phyloP scores from a whole-genome alignment of 2,888 invertebrate genomes.

The Cataglyphis rosenhaueri region DNA sequence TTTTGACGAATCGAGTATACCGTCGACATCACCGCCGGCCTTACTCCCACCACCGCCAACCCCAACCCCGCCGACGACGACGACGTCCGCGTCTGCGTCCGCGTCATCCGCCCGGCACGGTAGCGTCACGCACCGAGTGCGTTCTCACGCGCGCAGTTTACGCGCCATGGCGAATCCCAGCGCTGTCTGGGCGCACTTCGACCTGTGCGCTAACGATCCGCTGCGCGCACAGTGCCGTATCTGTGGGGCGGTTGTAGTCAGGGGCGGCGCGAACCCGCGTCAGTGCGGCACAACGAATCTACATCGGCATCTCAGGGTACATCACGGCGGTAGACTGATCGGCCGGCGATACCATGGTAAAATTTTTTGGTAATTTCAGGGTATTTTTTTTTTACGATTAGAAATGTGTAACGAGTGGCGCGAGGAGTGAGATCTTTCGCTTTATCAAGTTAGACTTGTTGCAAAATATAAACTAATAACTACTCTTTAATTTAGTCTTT shows the following conservation, averaged over 20 bases:
- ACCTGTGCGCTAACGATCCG: slow-evolving; percentile 83
- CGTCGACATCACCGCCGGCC: slow-evolving; percentile 57
- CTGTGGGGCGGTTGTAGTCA: slow-evolving; percentile 84
- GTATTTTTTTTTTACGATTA: background rate
- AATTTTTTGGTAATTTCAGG: background rate
- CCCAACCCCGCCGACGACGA: slow-evolving; percentile 51
- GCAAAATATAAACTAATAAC: too few species aligned
- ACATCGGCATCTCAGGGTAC: slow-evolving; percentile 83
- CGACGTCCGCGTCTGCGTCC: slow-evolving; percentile 64
- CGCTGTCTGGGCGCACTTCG: slow-evolving; percentile 85
- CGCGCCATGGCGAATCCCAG: slow-evolving; percentile 85
- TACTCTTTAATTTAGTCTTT: too few species aligned
- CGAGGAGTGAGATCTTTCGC: too few species aligned
- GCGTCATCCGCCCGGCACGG: slow-evolving; percentile 56
- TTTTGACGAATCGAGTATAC: slow-evolving; percentile 74
- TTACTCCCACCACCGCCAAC: slow-evolving; percentile 63
- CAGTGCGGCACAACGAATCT: slow-evolving; percentile 85
- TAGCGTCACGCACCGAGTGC: slow-evolving; percentile 74
- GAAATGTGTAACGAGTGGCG: too few species aligned
- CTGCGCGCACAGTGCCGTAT: slow-evolving; percentile 83
- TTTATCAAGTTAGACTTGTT: too few species aligned
- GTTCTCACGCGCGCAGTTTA: slow-evolving; percentile 83
- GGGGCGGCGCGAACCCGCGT: slow-evolving; percentile 84
- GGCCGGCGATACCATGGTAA: slow-evolving; percentile 84
- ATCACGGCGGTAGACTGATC: slow-evolving; percentile 84